Evolutionary conservation across 1,140 invertebrate genomes (phyloP).

Genomic region (Adoxophyes honmai): DNA sequence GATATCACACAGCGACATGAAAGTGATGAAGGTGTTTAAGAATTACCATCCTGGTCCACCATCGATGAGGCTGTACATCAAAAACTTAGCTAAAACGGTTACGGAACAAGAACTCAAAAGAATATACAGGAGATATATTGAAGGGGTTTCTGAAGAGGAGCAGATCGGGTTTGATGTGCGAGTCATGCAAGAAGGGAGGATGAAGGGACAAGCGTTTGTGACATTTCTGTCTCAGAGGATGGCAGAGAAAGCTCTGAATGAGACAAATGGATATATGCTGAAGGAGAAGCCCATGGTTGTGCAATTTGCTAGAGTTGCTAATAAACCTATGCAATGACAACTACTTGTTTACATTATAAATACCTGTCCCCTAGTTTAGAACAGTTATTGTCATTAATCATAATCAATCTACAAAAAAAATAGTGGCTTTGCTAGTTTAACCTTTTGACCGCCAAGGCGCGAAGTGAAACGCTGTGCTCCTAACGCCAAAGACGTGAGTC

Average conservation of each 20-base stretch:
- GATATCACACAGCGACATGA: conserved; percentile 86
- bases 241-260: conserved; percentile 86
- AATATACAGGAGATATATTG: conserved; percentile 86
- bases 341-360: too few species aligned
- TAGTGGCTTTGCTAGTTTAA: too few species aligned
- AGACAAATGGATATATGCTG: conserved; percentile 93
- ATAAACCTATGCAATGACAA: conserved; percentile 61
- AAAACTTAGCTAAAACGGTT: conserved; percentile 92
- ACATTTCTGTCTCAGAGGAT: conserved; percentile 83
- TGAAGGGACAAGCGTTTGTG: conserved; percentile 97
- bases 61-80: conserved; percentile 92
- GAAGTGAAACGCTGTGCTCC: too few species aligned
- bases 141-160: conserved; percentile 59
- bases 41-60: conserved; percentile 91
- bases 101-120: conserved; percentile 85
- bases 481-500: too few species aligned
- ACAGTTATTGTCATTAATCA: too few species aligned
- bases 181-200: conserved; percentile 95
- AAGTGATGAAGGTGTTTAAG: conserved; percentile 88
- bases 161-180: conserved; percentile 87
- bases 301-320: conserved; percentile 86
- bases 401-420: too few species aligned
- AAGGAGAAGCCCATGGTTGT: conserved; percentile 94
- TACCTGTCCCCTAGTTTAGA: too few species aligned
- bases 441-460: too few species aligned